Conservation (phyloP, 2,113 vertebrate species). For the Myotis brandtii region DNA sequence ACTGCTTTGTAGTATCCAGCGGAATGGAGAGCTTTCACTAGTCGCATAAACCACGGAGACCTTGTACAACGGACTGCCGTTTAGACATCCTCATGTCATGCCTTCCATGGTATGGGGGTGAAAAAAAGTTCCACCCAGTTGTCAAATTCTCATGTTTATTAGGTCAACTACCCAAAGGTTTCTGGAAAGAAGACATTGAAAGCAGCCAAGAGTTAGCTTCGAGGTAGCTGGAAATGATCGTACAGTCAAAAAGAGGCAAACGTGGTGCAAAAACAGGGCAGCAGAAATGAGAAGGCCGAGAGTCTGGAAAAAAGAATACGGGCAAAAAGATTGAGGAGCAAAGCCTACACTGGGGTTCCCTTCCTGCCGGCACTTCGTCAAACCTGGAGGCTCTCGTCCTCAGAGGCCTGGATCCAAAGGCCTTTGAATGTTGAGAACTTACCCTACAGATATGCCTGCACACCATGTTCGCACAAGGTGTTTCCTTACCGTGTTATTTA, state of each 20-base stretch:
- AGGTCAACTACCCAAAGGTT: background rate
- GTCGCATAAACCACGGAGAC: background rate
- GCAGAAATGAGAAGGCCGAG: background rate
- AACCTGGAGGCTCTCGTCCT: background rate
- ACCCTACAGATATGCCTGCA: background rate
- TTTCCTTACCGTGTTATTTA: background rate
- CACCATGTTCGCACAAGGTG: background rate
- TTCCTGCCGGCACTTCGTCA: background rate
- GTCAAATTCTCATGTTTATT: constrained; percentile 11
- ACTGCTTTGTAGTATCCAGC: constrained; percentile 32
- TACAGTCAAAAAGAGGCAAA: constrained; percentile 48
- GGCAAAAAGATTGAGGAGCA: background rate
- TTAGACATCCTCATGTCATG: constrained; percentile 24
- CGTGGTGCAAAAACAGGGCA: constrained; percentile 44
- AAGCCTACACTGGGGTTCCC: background rate
- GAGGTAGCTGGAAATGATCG: constrained; percentile 15
- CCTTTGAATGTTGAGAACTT: background rate
- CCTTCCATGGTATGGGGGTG: background rate
- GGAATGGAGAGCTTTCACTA: constrained; percentile 43
- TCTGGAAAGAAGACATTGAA: background rate
- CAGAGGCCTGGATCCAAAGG: background rate
- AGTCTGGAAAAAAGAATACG: constrained; percentile 22
- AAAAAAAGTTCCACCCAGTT: constrained; percentile 25
- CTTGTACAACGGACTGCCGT: constrained; percentile 18
- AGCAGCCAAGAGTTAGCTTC: constrained; percentile 58